Conservation (phyloP, 1,140 invertebrate genomes). For the Melanaphis sacchari region DNA sequence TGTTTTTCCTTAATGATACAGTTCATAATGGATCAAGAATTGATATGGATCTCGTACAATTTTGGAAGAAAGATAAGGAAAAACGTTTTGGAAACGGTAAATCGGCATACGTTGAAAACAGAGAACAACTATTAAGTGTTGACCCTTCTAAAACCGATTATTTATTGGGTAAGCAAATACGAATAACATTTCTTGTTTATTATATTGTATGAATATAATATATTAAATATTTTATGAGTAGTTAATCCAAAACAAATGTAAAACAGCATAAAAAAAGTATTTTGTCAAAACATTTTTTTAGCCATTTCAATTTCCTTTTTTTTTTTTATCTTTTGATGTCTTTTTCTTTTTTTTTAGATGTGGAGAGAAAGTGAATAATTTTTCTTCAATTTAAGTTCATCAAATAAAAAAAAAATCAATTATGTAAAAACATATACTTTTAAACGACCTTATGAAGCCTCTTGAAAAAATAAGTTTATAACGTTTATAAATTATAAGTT, state of each 20-base stretch:
- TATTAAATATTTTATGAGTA: background rate
- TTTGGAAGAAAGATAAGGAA: conserved; percentile 67
- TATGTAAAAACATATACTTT: background rate
- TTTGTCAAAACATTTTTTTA: background rate
- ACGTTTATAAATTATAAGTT: background rate
- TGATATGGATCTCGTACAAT: conserved; percentile 69
- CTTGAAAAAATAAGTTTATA: too few relatives aligned
- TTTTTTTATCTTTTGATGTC: conserved; percentile 18
- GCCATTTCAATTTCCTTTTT: background rate
- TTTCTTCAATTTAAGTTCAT: background rate
- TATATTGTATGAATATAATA: background rate
- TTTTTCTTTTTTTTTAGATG: background rate
- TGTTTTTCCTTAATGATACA: conserved; percentile 62
- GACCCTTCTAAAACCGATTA: conserved; percentile 67
- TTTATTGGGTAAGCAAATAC: conserved; percentile 64
- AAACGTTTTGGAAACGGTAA: conserved; percentile 61
- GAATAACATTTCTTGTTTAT: background rate
- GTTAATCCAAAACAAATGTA: background rate
- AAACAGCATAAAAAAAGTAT: background rate
- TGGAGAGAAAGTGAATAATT: background rate
- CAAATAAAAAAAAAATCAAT: background rate
- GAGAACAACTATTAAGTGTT: conserved; percentile 66
- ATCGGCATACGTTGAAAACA: conserved; percentile 66
- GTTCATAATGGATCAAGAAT: conserved; percentile 63
- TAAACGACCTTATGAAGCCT: background rate